Evolutionary conservation across 1,140 invertebrate genomes (phyloP).

Genomic region (Orchesella cincta): DNA sequence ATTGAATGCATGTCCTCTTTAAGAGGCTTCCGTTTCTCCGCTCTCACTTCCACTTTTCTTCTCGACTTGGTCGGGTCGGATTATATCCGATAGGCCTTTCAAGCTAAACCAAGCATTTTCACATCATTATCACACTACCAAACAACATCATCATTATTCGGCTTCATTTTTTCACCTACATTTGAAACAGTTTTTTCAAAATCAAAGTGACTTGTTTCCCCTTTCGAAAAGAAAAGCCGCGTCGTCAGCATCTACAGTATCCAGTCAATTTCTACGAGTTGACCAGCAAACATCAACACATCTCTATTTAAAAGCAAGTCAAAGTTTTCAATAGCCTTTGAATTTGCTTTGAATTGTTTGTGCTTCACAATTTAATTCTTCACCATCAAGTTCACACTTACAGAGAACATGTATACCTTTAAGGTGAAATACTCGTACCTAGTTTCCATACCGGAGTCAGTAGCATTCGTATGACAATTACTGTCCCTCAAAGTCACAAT

Average conservation of each 20-base stretch:
- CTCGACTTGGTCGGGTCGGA: slow-evolving; percentile 28
- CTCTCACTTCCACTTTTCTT: slow-evolving; percentile 24
- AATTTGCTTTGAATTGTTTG: too few species aligned
- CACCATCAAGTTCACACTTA: too few species aligned
- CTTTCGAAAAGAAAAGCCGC: too few species aligned
- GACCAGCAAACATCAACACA: too few species aligned
- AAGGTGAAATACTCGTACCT: background rate
- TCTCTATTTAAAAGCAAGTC: too few species aligned
- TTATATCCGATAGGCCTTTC: slow-evolving; percentile 6
- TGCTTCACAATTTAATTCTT: too few species aligned
- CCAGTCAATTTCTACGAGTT: too few species aligned
- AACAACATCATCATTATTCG: background rate
- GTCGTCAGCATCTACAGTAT: too few species aligned
- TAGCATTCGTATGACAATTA: background rate
- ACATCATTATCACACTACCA: background rate
- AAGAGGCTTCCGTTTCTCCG: background rate
- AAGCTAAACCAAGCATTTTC: background rate
- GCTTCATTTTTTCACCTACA: background rate
- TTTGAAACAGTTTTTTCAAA: background rate
- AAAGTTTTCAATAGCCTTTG: too few species aligned
- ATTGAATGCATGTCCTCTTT: too few species aligned
- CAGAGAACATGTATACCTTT: background rate
- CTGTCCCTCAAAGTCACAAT: too few species aligned
- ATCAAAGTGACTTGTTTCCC: too few species aligned
- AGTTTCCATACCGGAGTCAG: background rate